phyloP scores from a whole-genome alignment of 2,797 vertebrate genomes.

The Nasua narica region DNA sequence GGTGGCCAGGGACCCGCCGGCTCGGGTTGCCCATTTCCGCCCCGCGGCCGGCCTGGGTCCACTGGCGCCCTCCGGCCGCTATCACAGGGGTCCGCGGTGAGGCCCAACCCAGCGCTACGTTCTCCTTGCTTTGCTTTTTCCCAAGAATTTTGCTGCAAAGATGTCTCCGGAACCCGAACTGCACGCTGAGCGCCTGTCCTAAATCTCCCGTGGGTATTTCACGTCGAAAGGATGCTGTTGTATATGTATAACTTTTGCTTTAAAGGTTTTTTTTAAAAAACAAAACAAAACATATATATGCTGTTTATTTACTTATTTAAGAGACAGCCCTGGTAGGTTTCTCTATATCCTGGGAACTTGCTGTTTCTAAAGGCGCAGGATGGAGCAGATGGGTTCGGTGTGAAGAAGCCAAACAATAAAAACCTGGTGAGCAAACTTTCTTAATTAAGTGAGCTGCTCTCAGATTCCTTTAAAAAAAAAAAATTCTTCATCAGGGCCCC shows the following conservation, averaged over 20 bases:
- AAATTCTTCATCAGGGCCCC: neutral
- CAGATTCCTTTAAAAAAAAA: conserved; percentile 59
- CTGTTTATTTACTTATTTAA: conserved; percentile 99
- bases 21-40: neutral
- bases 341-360: conserved; percentile 88
- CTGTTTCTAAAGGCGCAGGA: conserved; percentile 91
- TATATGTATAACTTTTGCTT: conserved; percentile 84
- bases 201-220: conserved; percentile 87
- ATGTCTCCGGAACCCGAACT: conserved; percentile 66
- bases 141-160: conserved; percentile 70
- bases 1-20: conserved; percentile 80
- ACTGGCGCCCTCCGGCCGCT: neutral
- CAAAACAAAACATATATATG: conserved; percentile 86
- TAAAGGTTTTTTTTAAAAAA: conserved; percentile 84
- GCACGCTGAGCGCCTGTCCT: conserved; percentile 83
- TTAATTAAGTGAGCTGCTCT: conserved; percentile 67
- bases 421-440: conserved; percentile 87
- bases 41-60: neutral
- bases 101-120: conserved; percentile 1
- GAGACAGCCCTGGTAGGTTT: conserved; percentile 90
- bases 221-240: conserved; percentile 88
- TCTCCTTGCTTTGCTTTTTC: conserved; percentile 72
- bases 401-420: conserved; percentile 90
- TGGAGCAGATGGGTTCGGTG: conserved; percentile 87
- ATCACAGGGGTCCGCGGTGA: neutral